A percentile compares a stretch with the other conserved stretches of the same genome.
Conservation (phyloP, 2,113 vertebrate species). For the Xiphophorus maculatus region DNA sequence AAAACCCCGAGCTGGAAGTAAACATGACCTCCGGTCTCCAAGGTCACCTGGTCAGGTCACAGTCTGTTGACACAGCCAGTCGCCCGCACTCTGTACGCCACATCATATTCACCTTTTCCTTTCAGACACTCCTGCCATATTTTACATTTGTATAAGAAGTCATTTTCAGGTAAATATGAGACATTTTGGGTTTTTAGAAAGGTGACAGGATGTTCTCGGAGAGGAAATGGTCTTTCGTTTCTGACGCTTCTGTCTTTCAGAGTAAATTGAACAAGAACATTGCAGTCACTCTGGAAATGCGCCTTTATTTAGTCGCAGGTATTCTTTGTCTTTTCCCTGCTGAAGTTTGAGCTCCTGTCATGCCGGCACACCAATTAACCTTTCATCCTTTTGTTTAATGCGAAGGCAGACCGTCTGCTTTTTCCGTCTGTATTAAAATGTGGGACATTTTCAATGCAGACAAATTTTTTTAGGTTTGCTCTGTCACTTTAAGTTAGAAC, state of each 20-base stretch:
- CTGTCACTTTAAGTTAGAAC: background rate
- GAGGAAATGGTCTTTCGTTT: background rate
- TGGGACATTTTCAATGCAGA: background rate
- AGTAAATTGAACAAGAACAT: background rate
- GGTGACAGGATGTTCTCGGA: background rate
- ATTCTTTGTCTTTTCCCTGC: background rate
- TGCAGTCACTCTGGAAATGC: background rate
- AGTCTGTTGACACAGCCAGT: constrained; percentile 3
- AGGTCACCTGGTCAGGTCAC: constrained; percentile 6
- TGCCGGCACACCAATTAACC: constrained; percentile 1
- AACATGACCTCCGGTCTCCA: background rate
- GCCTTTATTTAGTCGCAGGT: background rate
- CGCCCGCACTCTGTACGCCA: background rate
- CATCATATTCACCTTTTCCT: background rate
- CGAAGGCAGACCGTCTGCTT: background rate
- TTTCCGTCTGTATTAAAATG: background rate
- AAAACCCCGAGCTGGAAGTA: background rate
- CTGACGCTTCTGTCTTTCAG: background rate
- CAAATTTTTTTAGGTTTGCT: background rate
- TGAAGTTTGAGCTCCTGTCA: background rate
- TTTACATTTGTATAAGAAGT: background rate
- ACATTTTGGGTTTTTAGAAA: background rate
- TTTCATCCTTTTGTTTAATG: constrained; percentile 7
- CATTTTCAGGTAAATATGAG: constrained; percentile 12
- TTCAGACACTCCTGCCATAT: constrained; percentile 5